phyloP scores from a whole-genome alignment of 2,113 vertebrate genomes.

The Rhadina sibilatrix region DNA sequence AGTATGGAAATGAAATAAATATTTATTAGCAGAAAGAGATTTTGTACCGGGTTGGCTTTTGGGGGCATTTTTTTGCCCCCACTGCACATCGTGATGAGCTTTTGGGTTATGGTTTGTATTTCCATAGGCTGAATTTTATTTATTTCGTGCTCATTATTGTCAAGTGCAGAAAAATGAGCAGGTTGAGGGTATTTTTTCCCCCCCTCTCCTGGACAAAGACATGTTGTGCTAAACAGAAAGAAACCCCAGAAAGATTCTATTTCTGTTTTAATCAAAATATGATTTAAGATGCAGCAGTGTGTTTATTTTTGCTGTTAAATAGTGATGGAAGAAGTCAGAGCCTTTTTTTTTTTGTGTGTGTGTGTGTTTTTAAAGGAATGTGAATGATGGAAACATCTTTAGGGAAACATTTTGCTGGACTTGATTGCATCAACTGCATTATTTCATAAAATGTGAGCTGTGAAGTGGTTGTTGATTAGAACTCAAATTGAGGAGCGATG shows the following conservation, averaged over 20 bases:
- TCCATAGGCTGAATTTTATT: slow-evolving; percentile 54
- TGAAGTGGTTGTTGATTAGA: slow-evolving; percentile 63
- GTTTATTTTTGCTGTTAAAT: slow-evolving; percentile 8
- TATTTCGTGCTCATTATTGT: slow-evolving; percentile 26
- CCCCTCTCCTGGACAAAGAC: slow-evolving; percentile 43
- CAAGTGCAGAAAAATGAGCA: slow-evolving; percentile 47
- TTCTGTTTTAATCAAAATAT: slow-evolving; percentile 43
- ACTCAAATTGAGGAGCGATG: slow-evolving; percentile 1
- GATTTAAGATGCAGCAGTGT: slow-evolving; percentile 11
- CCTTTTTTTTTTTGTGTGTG: background rate
- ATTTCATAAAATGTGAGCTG: slow-evolving; percentile 56
- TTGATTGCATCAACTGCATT: slow-evolving; percentile 54
- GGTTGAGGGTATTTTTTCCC: background rate
- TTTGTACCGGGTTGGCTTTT: background rate
- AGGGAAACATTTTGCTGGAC: slow-evolving; percentile 58
- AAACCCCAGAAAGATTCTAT: slow-evolving; percentile 13
- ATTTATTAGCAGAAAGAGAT: slow-evolving; percentile 17
- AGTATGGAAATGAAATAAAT: slow-evolving; percentile 59
- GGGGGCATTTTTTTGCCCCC: background rate
- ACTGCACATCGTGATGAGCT: background rate
- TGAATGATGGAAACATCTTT: slow-evolving; percentile 49
- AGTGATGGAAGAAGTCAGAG: background rate
- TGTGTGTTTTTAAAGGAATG: background rate
- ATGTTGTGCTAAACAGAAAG: slow-evolving; percentile 28
- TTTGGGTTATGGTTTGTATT: slow-evolving; percentile 51